Percentiles rank a stretch among this genome's conserved stretches.
Conservation (phyloP, 1,140 invertebrate species). For the Acyrthosiphon pisum region DNA sequence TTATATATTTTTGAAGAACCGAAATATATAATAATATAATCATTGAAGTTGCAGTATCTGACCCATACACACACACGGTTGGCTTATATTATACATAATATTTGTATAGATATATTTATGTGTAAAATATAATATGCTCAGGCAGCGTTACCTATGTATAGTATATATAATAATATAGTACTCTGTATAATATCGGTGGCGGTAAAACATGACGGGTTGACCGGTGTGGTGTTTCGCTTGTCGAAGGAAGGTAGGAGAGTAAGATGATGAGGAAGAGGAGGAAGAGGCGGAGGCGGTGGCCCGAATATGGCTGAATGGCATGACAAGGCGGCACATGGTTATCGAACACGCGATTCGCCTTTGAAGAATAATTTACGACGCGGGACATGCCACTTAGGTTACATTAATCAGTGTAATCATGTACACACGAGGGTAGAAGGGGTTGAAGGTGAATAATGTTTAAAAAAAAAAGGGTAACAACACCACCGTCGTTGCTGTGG, state of each 20-base stretch:
- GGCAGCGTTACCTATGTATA: background rate
- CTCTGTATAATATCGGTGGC: background rate
- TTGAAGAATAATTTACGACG: conserved; percentile 51
- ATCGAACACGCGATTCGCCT: conserved; percentile 43
- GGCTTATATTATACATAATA: background rate
- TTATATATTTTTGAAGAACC: background rate
- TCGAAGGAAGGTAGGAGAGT: background rate
- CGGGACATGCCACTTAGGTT: conserved; percentile 50
- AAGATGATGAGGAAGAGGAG: background rate
- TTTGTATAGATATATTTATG: background rate
- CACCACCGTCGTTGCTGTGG: background rate
- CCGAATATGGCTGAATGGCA: conserved; percentile 39
- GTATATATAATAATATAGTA: background rate
- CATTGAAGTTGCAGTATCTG: background rate
- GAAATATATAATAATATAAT: background rate
- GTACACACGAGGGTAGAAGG: background rate
- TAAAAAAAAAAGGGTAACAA: conserved; percentile 31
- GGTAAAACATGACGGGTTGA: background rate
- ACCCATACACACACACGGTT: too few relatives aligned
- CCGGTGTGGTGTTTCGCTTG: background rate
- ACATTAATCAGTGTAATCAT: conserved; percentile 56
- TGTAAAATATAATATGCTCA: background rate
- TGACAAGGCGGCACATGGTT: conserved; percentile 42
- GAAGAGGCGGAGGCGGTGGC: background rate
- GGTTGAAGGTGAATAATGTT: background rate